These are phyloP conservation scores for Leptopilina drosophilae DNA, from an alignment of 2,888 invertebrate genomes.

Conservation along the genomic window DNA sequence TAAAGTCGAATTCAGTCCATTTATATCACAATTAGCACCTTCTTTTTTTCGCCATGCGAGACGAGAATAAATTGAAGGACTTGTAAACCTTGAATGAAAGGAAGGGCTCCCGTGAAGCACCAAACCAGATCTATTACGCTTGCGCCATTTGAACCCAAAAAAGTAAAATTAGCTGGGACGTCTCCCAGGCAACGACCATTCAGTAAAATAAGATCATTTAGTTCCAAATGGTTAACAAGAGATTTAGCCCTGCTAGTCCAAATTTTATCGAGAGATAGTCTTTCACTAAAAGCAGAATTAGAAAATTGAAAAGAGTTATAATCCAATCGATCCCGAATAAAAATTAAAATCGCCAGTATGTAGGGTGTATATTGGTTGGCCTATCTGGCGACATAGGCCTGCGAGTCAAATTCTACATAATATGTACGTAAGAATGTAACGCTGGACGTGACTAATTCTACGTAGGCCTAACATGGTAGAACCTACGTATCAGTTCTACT, in stretches of 20 bases:
- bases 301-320: background rate
- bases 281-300: background rate
- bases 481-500: too few relatives aligned
- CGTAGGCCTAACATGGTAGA: too few relatives aligned
- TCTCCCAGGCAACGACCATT: background rate
- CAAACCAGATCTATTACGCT: background rate
- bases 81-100: background rate
- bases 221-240: background rate
- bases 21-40: background rate
- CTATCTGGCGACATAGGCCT: too few relatives aligned
- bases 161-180: background rate
- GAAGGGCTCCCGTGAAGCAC: background rate
- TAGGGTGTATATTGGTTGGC: too few relatives aligned
- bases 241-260: background rate
- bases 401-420: too few relatives aligned
- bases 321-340: background rate
- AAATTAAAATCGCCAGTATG: background rate
- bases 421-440: too few relatives aligned
- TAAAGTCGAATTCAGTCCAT: background rate
- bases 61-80: background rate
- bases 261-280: background rate
- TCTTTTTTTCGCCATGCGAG: background rate
- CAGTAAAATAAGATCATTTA: background rate
- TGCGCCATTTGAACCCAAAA: background rate
- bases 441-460: too few relatives aligned